phyloP scores from a whole-genome alignment of 2,113 vertebrate species.

The Planiliza haematocheilus region DNA sequence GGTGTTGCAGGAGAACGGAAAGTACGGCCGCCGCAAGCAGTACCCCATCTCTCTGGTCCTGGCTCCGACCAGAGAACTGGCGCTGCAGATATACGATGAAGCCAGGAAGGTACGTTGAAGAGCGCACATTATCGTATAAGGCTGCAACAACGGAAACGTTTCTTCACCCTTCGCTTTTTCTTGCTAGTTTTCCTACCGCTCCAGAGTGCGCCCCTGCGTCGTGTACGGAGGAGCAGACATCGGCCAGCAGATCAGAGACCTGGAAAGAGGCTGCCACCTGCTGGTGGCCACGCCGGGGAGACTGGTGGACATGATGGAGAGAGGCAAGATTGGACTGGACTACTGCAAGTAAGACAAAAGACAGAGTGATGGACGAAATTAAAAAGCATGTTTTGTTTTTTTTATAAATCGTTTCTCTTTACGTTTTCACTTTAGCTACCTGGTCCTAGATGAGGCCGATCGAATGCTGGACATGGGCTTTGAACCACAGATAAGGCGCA shows the following conservation, averaged over 20 bases:
- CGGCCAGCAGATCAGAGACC: slow-evolving; percentile 96
- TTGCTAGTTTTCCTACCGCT: slow-evolving; percentile 92
- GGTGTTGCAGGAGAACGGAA: slow-evolving; percentile 89
- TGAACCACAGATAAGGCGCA: slow-evolving; percentile 97
- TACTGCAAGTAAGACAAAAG: slow-evolving; percentile 95
- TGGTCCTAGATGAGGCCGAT: slow-evolving; percentile 97
- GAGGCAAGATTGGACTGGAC: slow-evolving; percentile 96
- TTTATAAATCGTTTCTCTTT: not conserved
- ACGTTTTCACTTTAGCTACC: slow-evolving; percentile 82
- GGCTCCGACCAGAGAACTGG: slow-evolving; percentile 96
- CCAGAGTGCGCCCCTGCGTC: slow-evolving; percentile 95
- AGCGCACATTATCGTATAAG: not conserved
- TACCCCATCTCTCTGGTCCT: slow-evolving; percentile 94
- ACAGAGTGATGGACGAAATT: rapidly evolving
- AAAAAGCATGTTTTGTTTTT: not conserved
- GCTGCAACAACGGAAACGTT: rapidly evolving
- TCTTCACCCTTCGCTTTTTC: not conserved
- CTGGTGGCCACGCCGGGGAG: slow-evolving; percentile 96
- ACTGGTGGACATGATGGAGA: slow-evolving; percentile 99
- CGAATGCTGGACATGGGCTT: slow-evolving; percentile 99
- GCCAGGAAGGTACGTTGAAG: slow-evolving; percentile 88
- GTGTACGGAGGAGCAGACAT: slow-evolving; percentile 98
- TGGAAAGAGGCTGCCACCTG: slow-evolving; percentile 96
- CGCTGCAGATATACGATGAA: slow-evolving; percentile 97
- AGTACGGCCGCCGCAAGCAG: slow-evolving; percentile 96